Conservation (phyloP, 2,888 invertebrate species). For the Panopea generosa region DNA sequence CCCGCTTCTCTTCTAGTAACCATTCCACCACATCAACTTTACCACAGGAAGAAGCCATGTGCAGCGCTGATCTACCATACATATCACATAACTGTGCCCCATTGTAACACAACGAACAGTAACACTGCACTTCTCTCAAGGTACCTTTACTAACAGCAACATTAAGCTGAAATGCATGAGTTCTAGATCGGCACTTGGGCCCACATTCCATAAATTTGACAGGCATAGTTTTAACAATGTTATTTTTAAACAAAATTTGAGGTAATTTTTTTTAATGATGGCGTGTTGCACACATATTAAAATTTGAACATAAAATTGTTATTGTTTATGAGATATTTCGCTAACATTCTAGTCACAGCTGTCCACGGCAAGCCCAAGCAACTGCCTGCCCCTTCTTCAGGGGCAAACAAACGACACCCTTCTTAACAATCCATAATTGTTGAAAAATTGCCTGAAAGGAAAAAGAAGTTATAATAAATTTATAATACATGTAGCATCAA, state of each 20-base stretch:
- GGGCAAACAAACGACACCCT: slow-evolving; percentile 20
- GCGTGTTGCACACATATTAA: no score
- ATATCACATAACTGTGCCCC: slow-evolving; percentile 73
- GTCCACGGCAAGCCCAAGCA: background rate
- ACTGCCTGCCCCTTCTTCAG: slow-evolving; percentile 26
- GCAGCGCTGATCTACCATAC: slow-evolving; percentile 91
- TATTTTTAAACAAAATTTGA: background rate
- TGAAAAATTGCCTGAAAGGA: no score
- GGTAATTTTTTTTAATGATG: background rate
- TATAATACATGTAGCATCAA: no score
- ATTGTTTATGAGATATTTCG: no score
- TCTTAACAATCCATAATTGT: slow-evolving; percentile 44
- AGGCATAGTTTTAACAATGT: slow-evolving; percentile 60
- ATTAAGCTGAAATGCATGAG: slow-evolving; percentile 83
- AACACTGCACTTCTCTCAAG: slow-evolving; percentile 79
- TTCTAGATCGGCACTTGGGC: slow-evolving; percentile 83
- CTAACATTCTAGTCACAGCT: no score
- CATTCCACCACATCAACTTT: slow-evolving; percentile 90
- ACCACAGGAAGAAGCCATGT: slow-evolving; percentile 92
- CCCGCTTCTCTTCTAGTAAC: slow-evolving; percentile 89
- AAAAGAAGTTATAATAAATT: no score
- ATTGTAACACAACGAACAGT: slow-evolving; percentile 79
- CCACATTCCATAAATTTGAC: slow-evolving; percentile 76
- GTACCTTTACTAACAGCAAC: slow-evolving; percentile 81
- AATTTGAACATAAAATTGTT: no score